Conservation (phyloP, 2,888 invertebrate species). For the Epirrhoe tristata region DNA sequence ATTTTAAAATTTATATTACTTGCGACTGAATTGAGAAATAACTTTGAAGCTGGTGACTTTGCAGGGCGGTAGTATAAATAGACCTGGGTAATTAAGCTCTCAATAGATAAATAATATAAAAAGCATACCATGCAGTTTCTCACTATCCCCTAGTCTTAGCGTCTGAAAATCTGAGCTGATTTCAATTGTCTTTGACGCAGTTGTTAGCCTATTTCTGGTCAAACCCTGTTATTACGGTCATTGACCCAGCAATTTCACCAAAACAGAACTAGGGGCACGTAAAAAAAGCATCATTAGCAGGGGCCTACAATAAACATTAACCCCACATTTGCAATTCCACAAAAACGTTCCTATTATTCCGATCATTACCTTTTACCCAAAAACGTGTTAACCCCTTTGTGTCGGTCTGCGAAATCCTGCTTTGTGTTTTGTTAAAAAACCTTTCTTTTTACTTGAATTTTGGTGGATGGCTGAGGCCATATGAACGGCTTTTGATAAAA, state of each 20-base stretch:
- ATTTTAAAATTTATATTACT: neutral
- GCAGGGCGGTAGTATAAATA: too few species aligned
- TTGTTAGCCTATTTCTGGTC: neutral
- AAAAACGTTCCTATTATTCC: slow-evolving; percentile 13
- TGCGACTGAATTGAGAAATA: too few species aligned
- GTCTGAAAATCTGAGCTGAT: neutral
- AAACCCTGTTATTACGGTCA: neutral
- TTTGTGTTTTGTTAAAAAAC: slow-evolving; percentile 13
- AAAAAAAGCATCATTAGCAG: slow-evolving; percentile 3
- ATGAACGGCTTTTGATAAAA: too few species aligned
- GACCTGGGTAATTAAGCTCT: too few species aligned
- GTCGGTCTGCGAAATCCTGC: slow-evolving; percentile 3
- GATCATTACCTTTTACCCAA: slow-evolving; percentile 12
- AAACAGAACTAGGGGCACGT: neutral
- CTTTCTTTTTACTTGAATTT: neutral
- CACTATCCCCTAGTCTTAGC: too few species aligned
- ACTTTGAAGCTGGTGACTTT: too few species aligned
- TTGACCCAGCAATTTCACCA: neutral
- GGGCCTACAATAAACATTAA: slow-evolving; percentile 2
- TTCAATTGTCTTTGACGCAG: neutral
- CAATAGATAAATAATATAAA: too few species aligned
- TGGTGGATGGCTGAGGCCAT: too few species aligned
- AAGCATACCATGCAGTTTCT: too few species aligned
- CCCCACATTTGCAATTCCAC: slow-evolving; percentile 3
- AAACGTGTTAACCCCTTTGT: slow-evolving; percentile 11